Conservation (phyloP, 2,888 invertebrate species). For the Oxystoma pomonae region DNA sequence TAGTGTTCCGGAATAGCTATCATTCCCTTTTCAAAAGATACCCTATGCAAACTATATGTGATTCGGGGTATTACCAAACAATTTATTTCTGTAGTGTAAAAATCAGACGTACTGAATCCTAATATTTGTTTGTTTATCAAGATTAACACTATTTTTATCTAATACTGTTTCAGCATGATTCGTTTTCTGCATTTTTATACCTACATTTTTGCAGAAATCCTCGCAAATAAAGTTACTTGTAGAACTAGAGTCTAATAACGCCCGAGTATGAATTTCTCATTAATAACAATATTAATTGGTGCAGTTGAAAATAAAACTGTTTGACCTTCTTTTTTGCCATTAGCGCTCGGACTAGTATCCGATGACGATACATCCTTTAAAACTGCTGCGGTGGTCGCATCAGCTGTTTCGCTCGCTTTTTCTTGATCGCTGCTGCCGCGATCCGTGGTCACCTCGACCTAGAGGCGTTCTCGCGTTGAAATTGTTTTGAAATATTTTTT, state of each 20-base stretch:
- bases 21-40: neutral
- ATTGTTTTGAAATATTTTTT: too few species aligned
- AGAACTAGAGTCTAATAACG: neutral
- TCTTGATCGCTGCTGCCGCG: neutral
- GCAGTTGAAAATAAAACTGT: neutral
- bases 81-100: neutral
- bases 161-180: neutral
- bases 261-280: neutral
- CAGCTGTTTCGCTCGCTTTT: neutral
- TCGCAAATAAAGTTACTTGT: neutral
- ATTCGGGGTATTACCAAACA: neutral
- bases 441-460: neutral
- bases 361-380: neutral
- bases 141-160: conserved; percentile 1
- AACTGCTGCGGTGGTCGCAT: neutral
- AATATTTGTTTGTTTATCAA: neutral
- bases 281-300: neutral
- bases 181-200: neutral
- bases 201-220: neutral
- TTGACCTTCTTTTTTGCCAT: neutral
- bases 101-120: neutral
- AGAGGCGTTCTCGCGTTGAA: too few species aligned
- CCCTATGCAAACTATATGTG: neutral
- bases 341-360: neutral
- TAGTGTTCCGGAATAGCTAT: neutral